Evolutionary conservation across 2,888 invertebrate species (phyloP).

Genomic region (Perithous albicinctus): DNA sequence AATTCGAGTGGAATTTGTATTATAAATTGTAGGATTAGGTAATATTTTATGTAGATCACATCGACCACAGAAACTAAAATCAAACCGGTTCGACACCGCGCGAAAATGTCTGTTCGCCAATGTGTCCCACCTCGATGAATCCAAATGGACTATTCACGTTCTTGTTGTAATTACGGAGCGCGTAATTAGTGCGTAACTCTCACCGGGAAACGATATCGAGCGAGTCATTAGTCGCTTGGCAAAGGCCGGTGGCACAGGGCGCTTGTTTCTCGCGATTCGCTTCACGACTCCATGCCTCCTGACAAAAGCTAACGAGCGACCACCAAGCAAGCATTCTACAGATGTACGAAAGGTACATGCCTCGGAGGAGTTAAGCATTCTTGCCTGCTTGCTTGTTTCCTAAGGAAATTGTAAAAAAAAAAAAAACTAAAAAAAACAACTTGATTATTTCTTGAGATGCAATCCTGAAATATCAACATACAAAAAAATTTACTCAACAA

Average conservation of each 20-base stretch:
- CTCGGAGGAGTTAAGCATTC: constrained; percentile 32
- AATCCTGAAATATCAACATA: background rate
- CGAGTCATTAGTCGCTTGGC: constrained; percentile 65
- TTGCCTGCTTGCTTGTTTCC: constrained; percentile 24
- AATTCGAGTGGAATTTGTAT: no score
- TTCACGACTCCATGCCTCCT: constrained; percentile 58
- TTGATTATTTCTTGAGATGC: background rate
- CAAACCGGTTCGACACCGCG: background rate
- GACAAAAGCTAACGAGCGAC: constrained; percentile 66
- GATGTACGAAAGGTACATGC: constrained; percentile 36
- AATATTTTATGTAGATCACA: constrained; percentile 22
- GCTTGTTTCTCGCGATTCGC: constrained; percentile 63
- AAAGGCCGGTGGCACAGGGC: constrained; percentile 20
- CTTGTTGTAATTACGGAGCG: constrained; percentile 61
- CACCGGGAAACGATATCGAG: constrained; percentile 59
- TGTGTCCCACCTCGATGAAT: constrained; percentile 51
- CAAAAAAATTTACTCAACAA: background rate
- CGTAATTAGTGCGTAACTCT: constrained; percentile 66
- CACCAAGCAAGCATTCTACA: constrained; percentile 40
- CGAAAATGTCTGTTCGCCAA: constrained; percentile 7
- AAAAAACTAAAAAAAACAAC: background rate
- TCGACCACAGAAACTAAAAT: background rate
- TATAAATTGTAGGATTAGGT: no score
- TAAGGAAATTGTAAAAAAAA: background rate
- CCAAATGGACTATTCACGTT: constrained; percentile 58